Evolutionary conservation across 1,140 invertebrate genomes (phyloP).

Genomic region (Dreissena rostriformis): DNA sequence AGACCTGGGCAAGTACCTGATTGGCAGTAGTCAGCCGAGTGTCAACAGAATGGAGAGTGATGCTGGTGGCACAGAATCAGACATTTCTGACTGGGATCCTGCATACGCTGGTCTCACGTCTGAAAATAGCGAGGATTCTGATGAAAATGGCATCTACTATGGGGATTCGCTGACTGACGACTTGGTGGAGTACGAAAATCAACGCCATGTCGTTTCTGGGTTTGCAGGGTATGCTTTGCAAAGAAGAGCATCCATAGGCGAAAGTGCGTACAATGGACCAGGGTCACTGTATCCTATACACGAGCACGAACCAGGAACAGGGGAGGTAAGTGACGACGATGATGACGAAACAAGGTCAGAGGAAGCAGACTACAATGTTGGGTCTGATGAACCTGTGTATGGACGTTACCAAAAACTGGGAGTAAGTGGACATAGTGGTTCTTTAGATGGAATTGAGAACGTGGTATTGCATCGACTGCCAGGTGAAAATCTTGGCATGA

Average conservation of each 20-base stretch:
- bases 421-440: background rate
- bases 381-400: constrained; percentile 54
- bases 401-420: constrained; percentile 58
- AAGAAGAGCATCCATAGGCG: constrained; percentile 1
- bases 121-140: constrained; percentile 49
- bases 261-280: constrained; percentile 40
- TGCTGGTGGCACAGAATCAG: constrained; percentile 39
- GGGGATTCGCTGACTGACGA: constrained; percentile 45
- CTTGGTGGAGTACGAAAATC: constrained; percentile 11
- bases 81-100: constrained; percentile 43
- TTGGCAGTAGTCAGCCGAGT: background rate
- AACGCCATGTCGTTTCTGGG: background rate
- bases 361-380: constrained; percentile 43
- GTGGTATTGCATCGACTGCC: constrained; percentile 89
- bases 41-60: constrained; percentile 42
- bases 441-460: constrained; percentile 80
- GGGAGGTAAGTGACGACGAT: constrained; percentile 20
- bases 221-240: background rate
- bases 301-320: constrained; percentile 33
- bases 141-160: constrained; percentile 54
- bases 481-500: constrained; percentile 94
- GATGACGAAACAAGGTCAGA: background rate
- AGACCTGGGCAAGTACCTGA: constrained; percentile 47
- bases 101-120: constrained; percentile 26
- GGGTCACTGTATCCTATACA: constrained; percentile 41